Evolutionary conservation across 2,113 vertebrate genomes (phyloP).

Genomic region (Dolichallabes microphthalmus): DNA sequence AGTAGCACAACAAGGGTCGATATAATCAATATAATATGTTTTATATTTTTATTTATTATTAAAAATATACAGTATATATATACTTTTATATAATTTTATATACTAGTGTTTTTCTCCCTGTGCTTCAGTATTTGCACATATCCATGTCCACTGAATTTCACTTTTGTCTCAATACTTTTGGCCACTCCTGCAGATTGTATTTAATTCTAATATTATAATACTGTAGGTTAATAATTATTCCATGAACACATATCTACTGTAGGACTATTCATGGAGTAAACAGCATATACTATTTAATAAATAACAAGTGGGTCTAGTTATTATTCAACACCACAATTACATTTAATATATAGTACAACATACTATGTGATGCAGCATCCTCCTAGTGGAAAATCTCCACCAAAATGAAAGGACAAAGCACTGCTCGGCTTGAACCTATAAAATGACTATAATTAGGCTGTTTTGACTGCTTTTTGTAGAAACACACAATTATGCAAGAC

Average conservation of each 20-base stretch:
- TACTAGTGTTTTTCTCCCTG: no score
- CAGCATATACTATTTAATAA: neutral
- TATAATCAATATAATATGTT: no score
- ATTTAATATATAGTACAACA: neutral
- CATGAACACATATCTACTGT: neutral
- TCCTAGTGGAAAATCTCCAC: neutral
- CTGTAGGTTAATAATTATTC: neutral
- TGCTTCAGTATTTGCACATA: no score
- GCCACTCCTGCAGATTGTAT: no score
- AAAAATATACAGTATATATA: no score
- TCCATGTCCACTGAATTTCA: no score
- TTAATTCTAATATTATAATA: neutral
- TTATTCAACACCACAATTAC: neutral
- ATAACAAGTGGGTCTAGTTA: neutral
- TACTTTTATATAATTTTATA: no score
- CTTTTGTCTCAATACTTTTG: no score
- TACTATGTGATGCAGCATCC: neutral
- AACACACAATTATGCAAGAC: constrained; percentile 2
- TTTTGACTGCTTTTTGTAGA: constrained; percentile 4
- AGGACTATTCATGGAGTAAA: neutral
- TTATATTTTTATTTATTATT: no score
- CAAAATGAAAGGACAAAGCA: constrained; percentile 15
- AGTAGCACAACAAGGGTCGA: no score
- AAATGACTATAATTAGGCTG: neutral
- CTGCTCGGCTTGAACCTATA: neutral